These are phyloP conservation scores for Chiridota heheva DNA, from an alignment of 35 echinoderm and acorn worm genomes.

Conservation along the genomic window DNA sequence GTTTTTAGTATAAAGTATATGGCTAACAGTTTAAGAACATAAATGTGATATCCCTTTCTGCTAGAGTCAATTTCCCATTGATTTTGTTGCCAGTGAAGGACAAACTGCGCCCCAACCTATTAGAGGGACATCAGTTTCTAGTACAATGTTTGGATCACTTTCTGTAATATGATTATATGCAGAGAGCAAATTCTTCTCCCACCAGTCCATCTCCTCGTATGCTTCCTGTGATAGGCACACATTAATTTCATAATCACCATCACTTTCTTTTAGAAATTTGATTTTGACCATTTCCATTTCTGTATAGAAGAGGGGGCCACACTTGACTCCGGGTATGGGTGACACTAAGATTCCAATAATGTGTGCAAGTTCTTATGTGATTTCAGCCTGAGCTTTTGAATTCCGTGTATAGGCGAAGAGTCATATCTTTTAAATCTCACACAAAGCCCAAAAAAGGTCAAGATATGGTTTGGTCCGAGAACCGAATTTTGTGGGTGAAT, in stretches of 20 bases:
- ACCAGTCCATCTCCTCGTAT: slow-evolving; percentile 29
- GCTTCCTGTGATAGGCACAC: slow-evolving; percentile 4
- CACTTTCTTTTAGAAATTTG: background rate
- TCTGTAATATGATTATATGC: background rate
- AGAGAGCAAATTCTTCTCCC: slow-evolving; percentile 9
- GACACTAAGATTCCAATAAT: slow-evolving; percentile 12
- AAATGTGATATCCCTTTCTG: slow-evolving; percentile 32
- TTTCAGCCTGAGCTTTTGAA: background rate
- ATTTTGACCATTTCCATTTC: slow-evolving; percentile 6
- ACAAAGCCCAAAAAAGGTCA: slow-evolving; percentile 23
- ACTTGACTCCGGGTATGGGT: background rate
- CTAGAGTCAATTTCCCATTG: slow-evolving; percentile 7
- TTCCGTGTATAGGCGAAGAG: background rate
- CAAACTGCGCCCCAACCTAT: slow-evolving; percentile 32
- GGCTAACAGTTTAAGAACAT: slow-evolving; percentile 35
- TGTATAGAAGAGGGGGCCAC: slow-evolving; percentile 21
- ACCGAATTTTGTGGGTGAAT: slow-evolving; percentile 24
- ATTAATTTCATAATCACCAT: slow-evolving; percentile 32
- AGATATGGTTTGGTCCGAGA: background rate
- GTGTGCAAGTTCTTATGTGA: slow-evolving; percentile 2
- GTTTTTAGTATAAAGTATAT: slow-evolving; percentile 20
- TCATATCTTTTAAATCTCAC: background rate
- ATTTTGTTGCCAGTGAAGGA: slow-evolving; percentile 4
- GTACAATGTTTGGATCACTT: slow-evolving; percentile 6
- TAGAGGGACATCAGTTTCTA: slow-evolving; percentile 28